phyloP scores from a whole-genome alignment of 2,113 vertebrate genomes.

The Seriola dumerili region DNA sequence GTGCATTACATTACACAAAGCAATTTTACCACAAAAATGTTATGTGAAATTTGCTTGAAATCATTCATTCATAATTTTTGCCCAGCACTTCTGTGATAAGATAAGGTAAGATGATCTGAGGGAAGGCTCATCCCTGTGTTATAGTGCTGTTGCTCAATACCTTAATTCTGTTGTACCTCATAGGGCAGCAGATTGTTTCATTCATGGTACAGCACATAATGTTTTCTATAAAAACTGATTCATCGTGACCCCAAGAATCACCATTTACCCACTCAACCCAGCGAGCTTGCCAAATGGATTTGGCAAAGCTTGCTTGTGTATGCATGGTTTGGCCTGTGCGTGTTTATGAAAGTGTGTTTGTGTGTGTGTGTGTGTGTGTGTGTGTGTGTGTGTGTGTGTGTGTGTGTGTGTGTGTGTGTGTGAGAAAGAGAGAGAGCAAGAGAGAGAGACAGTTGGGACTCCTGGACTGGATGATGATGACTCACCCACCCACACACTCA shows the following conservation, averaged over 20 bases:
- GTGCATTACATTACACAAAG: no score
- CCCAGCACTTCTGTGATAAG: neutral
- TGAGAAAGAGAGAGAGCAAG: neutral
- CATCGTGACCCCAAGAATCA: slow-evolving; percentile 35
- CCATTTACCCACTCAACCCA: slow-evolving; percentile 52
- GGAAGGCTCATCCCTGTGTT: neutral
- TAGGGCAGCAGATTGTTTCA: neutral
- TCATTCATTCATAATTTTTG: neutral
- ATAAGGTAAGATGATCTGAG: neutral
- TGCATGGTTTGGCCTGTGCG: slow-evolving; percentile 31
- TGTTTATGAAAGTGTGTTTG: slow-evolving; percentile 6
- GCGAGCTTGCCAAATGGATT: slow-evolving; percentile 55
- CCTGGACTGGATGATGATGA: slow-evolving; percentile 65
- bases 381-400: slow-evolving; percentile 15
- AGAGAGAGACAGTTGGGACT: slow-evolving; percentile 40
- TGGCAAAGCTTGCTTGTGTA: slow-evolving; percentile 54
- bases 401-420: neutral
- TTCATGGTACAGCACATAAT: slow-evolving; percentile 1
- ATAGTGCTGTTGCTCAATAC: neutral
- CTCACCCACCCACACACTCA: slow-evolving; percentile 59
- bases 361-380: slow-evolving; percentile 35
- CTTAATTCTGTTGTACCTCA: neutral
- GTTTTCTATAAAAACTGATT: slow-evolving; percentile 33
- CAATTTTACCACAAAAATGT: neutral
- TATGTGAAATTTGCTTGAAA: no score